A percentile compares a stretch with the other conserved stretches of the same genome.
These are phyloP conservation scores for Centropyge bicolor DNA, from an alignment of 2,797 vertebrate species.

Conservation along the genomic window DNA sequence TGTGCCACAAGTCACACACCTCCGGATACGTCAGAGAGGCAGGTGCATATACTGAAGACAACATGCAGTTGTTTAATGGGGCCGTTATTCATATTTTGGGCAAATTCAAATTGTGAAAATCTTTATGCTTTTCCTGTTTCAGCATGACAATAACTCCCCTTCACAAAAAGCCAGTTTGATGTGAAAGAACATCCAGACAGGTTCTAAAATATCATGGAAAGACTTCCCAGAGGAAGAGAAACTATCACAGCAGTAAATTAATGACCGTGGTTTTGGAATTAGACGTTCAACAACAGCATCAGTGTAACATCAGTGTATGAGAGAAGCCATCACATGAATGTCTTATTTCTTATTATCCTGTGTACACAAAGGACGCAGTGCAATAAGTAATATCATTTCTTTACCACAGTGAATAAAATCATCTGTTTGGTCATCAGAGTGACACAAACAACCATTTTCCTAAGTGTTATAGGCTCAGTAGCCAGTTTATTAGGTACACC, in stretches of 20 bases:
- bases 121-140: background rate
- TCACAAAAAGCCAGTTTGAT: slow-evolving; percentile 3
- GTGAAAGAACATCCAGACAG: background rate
- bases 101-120: background rate
- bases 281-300: background rate
- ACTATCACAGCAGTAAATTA: background rate
- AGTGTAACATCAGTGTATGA: background rate
- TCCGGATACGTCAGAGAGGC: background rate
- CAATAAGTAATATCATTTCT: background rate
- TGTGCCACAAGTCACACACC: background rate
- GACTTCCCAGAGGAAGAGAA: background rate
- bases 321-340: background rate
- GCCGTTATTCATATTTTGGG: background rate
- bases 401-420: background rate
- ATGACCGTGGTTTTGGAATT: background rate
- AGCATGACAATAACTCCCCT: background rate
- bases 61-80: background rate
- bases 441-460: background rate
- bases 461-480: background rate
- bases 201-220: background rate
- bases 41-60: background rate
- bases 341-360: background rate
- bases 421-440: background rate
- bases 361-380: background rate
- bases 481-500: background rate